Conservation (phyloP, 2,888 invertebrate species). For the Drosophila gaucha region DNA sequence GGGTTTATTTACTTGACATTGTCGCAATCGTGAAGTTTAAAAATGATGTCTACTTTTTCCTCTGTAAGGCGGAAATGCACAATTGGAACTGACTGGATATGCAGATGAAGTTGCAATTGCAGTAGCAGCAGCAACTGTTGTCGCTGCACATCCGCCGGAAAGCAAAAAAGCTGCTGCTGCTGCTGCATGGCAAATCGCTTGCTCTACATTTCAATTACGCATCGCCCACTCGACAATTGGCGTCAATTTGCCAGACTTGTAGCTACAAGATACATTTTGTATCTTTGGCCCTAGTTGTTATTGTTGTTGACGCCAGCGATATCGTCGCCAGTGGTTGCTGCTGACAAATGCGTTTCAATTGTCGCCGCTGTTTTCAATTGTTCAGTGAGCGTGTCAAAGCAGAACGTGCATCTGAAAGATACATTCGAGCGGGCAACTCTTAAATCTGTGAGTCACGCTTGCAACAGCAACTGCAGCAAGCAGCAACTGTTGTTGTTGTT, state of each 20-base stretch:
- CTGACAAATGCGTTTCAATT: slow-evolving; percentile 79
- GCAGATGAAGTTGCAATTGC: slow-evolving; percentile 50
- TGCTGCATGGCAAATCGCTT: slow-evolving; percentile 35
- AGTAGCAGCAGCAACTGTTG: slow-evolving; percentile 17
- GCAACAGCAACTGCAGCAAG: slow-evolving; percentile 18
- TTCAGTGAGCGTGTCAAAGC: slow-evolving; percentile 57
- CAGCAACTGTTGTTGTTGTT: slow-evolving; percentile 28
- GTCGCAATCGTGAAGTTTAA: slow-evolving; percentile 53
- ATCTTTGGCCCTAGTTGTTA: slow-evolving; percentile 31
- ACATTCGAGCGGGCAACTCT: slow-evolving; percentile 26
- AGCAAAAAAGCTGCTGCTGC: slow-evolving; percentile 15
- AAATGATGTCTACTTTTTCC: slow-evolving; percentile 21
- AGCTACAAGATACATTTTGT: slow-evolving; percentile 55
- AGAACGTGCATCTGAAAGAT: slow-evolving; percentile 30
- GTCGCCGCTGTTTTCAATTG: slow-evolving; percentile 61
- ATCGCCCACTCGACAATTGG: slow-evolving; percentile 65
- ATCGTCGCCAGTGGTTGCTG: slow-evolving; percentile 39
- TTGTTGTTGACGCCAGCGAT: slow-evolving; percentile 15
- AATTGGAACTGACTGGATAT: slow-evolving; percentile 40
- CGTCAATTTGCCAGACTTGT: slow-evolving; percentile 62
- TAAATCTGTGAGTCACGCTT: slow-evolving; percentile 41
- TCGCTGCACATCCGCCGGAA: slow-evolving; percentile 53
- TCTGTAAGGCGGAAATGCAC: slow-evolving; percentile 41
- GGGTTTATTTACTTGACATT: slow-evolving; percentile 25
- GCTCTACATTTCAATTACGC: slow-evolving; percentile 76